A percentile compares a stretch with the other conserved stretches of the same genome.
phyloP scores from a whole-genome alignment of 2,888 invertebrate species.

The Liopterus haemorrhoidalis region DNA sequence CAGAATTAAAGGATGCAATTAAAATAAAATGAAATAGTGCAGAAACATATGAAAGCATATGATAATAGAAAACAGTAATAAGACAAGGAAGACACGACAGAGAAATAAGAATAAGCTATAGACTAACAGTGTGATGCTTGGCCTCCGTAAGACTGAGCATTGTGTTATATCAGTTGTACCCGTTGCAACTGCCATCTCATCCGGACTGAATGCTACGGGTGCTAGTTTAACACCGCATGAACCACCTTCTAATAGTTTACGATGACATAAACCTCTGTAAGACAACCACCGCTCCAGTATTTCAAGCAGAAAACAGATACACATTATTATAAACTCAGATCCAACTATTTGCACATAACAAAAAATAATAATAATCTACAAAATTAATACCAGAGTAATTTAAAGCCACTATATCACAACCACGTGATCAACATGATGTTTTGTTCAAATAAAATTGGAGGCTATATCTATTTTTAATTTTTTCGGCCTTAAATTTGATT shows the following conservation, averaged over 20 bases:
- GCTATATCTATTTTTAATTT: no score
- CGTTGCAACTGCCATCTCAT: conserved; percentile 46
- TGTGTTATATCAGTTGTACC: conserved; percentile 35
- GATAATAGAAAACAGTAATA: conserved; percentile 2
- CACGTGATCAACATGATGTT: no score
- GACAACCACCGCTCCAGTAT: conserved; percentile 34
- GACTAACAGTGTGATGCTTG: conserved; percentile 55
- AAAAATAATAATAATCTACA: no score
- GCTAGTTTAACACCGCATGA: conserved; percentile 50
- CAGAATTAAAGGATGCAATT: conserved; percentile 10
- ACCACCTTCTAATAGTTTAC: conserved; percentile 45
- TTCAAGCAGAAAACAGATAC: no score
- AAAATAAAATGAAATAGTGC: conserved; percentile 19
- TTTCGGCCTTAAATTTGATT: no score
- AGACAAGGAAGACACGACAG: conserved; percentile 12
- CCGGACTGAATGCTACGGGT: conserved; percentile 52
- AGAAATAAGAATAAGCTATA: conserved; percentile 32
- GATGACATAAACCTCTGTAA: conserved; percentile 51
- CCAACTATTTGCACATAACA: no score
- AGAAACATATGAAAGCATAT: conserved; percentile 26
- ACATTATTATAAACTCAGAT: no score
- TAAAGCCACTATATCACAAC: no score
- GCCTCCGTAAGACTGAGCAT: conserved; percentile 44
- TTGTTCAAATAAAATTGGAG: no score
- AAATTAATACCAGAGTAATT: no score